A percentile compares a stretch with the other conserved stretches of the same genome.
Conservation (phyloP, 2,113 vertebrate genomes). For the Phoxinus phoxinus region DNA sequence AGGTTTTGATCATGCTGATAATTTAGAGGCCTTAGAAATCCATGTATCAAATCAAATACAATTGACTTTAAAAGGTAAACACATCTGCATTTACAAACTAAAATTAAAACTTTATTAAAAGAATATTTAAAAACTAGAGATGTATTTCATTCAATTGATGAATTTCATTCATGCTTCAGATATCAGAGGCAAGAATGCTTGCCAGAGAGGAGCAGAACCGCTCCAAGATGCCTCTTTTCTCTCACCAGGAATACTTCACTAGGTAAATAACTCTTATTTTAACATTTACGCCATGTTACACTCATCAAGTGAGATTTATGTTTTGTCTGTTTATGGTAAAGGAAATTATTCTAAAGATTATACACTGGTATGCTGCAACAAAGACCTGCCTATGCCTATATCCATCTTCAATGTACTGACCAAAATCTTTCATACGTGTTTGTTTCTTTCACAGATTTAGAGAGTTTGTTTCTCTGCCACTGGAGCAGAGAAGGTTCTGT, state of each 20-base stretch:
- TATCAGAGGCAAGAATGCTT: slow-evolving; percentile 81
- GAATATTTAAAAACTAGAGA: neutral
- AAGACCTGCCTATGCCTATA: neutral
- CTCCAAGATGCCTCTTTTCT: slow-evolving; percentile 76
- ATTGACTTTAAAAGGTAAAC: neutral
- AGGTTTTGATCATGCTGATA: neutral
- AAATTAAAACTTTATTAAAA: neutral
- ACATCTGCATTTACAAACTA: neutral
- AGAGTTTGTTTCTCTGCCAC: slow-evolving; percentile 76
- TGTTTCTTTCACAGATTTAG: slow-evolving; percentile 76
- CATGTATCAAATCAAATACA: neutral
- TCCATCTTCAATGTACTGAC: neutral
- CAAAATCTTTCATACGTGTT: neutral
- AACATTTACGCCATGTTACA: neutral
- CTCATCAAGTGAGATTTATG: neutral
- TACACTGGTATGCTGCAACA: neutral
- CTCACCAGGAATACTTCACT: slow-evolving; percentile 77
- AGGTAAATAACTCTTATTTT: slow-evolving; percentile 76
- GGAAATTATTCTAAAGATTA: neutral
- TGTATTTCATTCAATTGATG: neutral
- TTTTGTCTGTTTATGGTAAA: neutral
- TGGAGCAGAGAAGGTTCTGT: slow-evolving; percentile 85
- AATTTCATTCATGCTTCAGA: slow-evolving; percentile 69
- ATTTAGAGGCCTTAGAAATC: neutral
- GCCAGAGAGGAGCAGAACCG: slow-evolving; percentile 84